These are phyloP conservation scores for Nomada fabriciana DNA, from an alignment of 2,888 invertebrate genomes.

Conservation along the genomic window DNA sequence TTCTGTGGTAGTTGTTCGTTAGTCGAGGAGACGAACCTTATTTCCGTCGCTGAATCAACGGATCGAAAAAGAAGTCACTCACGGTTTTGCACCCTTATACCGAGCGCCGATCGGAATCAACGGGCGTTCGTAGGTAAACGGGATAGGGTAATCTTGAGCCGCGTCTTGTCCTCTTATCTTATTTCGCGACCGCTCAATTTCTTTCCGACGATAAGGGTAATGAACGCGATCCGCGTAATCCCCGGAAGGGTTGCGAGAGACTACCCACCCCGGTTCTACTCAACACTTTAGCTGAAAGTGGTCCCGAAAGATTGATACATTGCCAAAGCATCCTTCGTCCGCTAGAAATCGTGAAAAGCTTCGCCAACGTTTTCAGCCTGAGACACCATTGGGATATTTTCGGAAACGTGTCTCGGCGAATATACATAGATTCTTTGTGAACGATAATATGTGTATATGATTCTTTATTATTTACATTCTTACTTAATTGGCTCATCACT, in stretches of 20 bases:
- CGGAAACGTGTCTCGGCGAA: slow-evolving; percentile 39
- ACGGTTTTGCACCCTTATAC: background rate
- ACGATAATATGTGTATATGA: slow-evolving; percentile 52
- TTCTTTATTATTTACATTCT: slow-evolving; percentile 71
- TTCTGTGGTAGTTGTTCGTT: slow-evolving; percentile 42
- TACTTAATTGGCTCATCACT: slow-evolving; percentile 47
- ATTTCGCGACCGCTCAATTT: background rate
- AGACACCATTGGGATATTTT: background rate
- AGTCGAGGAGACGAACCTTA: background rate
- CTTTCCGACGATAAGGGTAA: background rate
- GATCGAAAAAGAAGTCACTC: background rate
- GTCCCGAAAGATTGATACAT: no score
- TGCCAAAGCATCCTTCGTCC: no score
- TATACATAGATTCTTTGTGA: slow-evolving; percentile 51
- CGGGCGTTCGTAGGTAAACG: background rate
- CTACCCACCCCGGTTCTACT: no score
- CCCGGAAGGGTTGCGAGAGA: no score
- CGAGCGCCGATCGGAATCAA: background rate
- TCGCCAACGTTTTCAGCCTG: no score
- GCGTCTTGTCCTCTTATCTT: background rate
- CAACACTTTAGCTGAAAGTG: no score
- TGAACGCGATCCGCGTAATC: background rate
- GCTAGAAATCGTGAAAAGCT: no score
- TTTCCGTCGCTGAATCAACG: slow-evolving; percentile 1
- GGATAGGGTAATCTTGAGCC: no score